A percentile compares a stretch with the other conserved stretches of the same genome.
Conservation (phyloP, 2,888 invertebrate species). For the Scaptomyza cyrtandrae region DNA sequence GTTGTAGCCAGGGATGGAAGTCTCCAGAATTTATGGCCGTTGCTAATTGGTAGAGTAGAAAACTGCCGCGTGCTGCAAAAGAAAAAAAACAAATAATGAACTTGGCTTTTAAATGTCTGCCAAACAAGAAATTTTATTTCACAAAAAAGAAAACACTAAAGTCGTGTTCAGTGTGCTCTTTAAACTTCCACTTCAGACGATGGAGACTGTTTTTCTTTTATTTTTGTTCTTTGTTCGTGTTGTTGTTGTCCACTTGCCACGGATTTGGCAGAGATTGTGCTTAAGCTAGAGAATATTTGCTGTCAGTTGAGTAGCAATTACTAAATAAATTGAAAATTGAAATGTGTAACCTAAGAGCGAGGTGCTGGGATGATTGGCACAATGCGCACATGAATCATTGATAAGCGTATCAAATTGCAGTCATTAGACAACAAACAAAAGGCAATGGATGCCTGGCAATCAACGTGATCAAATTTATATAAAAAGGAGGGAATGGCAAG, state of each 20-base stretch:
- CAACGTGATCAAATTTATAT: conserved; percentile 39
- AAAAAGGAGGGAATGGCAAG: background rate
- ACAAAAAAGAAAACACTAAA: conserved; percentile 1
- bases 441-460: conserved; percentile 51
- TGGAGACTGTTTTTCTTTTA: conserved; percentile 4
- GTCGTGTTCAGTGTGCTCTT: conserved; percentile 13
- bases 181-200: conserved; percentile 24
- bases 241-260: conserved; percentile 15
- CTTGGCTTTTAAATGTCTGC: conserved; percentile 53
- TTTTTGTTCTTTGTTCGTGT: background rate
- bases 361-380: conserved; percentile 58
- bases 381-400: conserved; percentile 73
- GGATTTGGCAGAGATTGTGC: conserved; percentile 38
- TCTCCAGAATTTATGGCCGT: conserved; percentile 67
- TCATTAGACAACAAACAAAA: conserved; percentile 72
- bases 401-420: conserved; percentile 75
- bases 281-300: conserved; percentile 63
- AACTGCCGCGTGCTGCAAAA: conserved; percentile 62
- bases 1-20: conserved; percentile 30
- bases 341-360: conserved; percentile 29
- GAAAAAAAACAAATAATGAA: conserved; percentile 27
- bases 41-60: conserved; percentile 77
- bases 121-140: conserved; percentile 62
- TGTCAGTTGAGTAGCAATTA: conserved; percentile 65
- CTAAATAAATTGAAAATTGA: conserved; percentile 40